Evolutionary conservation across 2,888 invertebrate species (phyloP), one percentile per base, ranked within the genome.

Genomic region (Augiades crinisus): DNA sequence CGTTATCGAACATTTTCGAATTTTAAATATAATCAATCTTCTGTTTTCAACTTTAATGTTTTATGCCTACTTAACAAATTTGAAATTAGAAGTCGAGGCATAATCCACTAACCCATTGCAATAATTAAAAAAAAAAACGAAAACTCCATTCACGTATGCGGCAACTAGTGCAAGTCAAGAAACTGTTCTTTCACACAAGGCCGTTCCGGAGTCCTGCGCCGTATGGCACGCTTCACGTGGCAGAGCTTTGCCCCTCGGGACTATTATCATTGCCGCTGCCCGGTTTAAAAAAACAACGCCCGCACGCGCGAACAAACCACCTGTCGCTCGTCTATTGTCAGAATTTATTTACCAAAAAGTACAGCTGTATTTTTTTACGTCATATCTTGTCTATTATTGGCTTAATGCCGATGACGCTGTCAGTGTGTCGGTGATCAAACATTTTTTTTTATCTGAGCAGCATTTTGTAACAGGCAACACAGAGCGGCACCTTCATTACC

Each of bases 251-350:
- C 49, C 41, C 41, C 49, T 43, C 36, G 36, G 19, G 41, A 41
- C 27, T 27, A 12, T 36, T 41, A 22, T 6, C 21, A 5, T 16
- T 10, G 21, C n/a, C 27, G n/a, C 14, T 24, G 6, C 31, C 24
- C 24, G 24, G 19, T 17, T 10, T 13, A 8, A 16, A 40, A 31
- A 40, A 22, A 47, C 13, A 3, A 31, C 21, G 17, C 19, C 19
- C 22, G 41, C 49, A 49, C 47, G 47, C 41, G 49, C 41, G 33
- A 30, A 5, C 30, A 36, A 38, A 49, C 59, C 67, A 65, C 67
- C 67, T 67, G 65, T 57, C 61, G 38, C 34, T 13, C 30, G 22
- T 46, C 36, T 34, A 55, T 57, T 61, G 53, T 59, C 50, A 37
- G 44, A 49, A 37, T 37, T 36, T 37, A 43, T 8, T 30, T 36